Evolutionary conservation across 2,888 invertebrate genomes (phyloP).

Genomic region (Trissolcus japonicus): DNA sequence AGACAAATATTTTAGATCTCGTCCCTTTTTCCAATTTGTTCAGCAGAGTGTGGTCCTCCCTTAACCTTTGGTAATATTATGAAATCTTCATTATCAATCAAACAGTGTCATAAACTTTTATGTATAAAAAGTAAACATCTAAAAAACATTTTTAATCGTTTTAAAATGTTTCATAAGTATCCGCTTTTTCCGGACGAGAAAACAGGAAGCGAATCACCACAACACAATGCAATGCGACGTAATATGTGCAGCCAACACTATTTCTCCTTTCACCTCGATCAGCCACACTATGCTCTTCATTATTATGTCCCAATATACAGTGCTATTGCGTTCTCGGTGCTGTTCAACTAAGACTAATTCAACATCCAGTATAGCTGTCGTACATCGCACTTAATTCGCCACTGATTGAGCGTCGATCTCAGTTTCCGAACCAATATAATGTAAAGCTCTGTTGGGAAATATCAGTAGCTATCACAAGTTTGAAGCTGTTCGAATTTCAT

Average conservation of each 20-base stretch:
- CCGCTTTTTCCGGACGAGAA: no score
- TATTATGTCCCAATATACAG: slow-evolving; percentile 50
- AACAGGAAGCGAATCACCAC: slow-evolving; percentile 14
- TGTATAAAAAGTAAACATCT: no score
- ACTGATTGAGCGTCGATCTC: slow-evolving; percentile 57
- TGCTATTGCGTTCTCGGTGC: slow-evolving; percentile 46
- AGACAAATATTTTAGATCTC: no score
- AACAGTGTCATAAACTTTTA: no score
- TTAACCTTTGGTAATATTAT: no score
- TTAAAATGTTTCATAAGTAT: no score
- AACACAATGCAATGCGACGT: slow-evolving; percentile 30
- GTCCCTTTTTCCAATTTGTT: no score
- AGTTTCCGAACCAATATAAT: slow-evolving; percentile 31
- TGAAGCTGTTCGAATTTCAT: slow-evolving; percentile 35
- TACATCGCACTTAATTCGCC: slow-evolving; percentile 57
- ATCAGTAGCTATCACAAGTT: slow-evolving; percentile 34
- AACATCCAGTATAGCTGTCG: slow-evolving; percentile 49
- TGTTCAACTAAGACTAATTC: slow-evolving; percentile 55
- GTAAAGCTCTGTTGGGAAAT: slow-evolving; percentile 50
- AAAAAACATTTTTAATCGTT: no score
- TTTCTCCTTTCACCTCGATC: slow-evolving; percentile 56
- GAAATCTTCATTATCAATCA: no score
- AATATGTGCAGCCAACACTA: slow-evolving; percentile 30
- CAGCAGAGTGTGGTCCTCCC: no score
- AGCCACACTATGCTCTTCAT: slow-evolving; percentile 54